Evolutionary conservation across 2,888 invertebrate genomes (phyloP), one percentile per base, ranked within the genome.

Genomic region (Allophyes oxyacanthae): DNA sequence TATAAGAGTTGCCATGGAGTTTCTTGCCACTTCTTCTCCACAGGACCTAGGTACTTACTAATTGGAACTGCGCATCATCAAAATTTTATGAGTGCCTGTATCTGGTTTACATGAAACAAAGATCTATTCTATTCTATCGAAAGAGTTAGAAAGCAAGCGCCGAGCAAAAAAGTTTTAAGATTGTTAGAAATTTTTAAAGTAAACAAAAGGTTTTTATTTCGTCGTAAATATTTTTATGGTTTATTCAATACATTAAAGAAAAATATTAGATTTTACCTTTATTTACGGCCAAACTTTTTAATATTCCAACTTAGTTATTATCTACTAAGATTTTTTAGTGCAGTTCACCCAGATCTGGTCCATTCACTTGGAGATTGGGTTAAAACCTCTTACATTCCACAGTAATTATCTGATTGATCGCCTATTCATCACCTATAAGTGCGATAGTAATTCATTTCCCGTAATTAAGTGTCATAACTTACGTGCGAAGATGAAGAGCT

Each of bases 401-500:
- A 30, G 9, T 58, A 41, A 67, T 59, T 49, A 34, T 51, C 25
- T 54, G 72, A 71, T 65, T 14, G 65, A 71, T 67, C 11, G 38
- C 42, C 67, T 51, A 65, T 67, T 71, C 71, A 60, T 65, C 67
- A 64, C 60, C 66, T 65, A n/a, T 64, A 49, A 64, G 65, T 59
- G 65, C 25, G 49, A 71, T 71, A 71, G 60, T 60, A 65, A 60
- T 60, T 64, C 54, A 59, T 64, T 71, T 54, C 38, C 38, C 44
- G 40, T 65, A 60, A 67, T 67, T 71, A 65, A 64, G 43, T 48
- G 49, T 71, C 67, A 65, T 67, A 67, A 60, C 71, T 65, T 64
- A 64, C 44, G 26, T 34, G 7, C 49, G 41, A 71, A 49, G 51
- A 71, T 67, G 40, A 65, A 67, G 71, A 71, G 54, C 44, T 54